Conservation (phyloP, 2,888 invertebrate genomes). For the Hirtodrosophila cameraria region DNA sequence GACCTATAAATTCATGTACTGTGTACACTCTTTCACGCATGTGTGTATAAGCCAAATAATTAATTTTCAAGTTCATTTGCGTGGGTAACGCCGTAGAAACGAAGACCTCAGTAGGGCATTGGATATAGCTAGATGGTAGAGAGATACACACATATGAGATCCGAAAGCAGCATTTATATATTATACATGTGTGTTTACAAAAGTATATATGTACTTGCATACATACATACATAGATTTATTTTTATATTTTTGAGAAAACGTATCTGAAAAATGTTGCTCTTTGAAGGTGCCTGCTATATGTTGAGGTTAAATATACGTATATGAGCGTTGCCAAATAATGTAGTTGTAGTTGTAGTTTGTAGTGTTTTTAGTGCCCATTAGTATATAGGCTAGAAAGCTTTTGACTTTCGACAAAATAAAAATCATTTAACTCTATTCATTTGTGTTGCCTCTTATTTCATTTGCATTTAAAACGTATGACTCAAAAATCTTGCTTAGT, state of each 20-base stretch:
- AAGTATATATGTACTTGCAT: slow-evolving; percentile 17
- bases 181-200: too few relatives aligned
- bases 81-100: slow-evolving; percentile 50
- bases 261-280: slow-evolving; percentile 58
- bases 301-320: slow-evolving; percentile 76
- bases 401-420: slow-evolving; percentile 37
- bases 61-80: slow-evolving; percentile 76
- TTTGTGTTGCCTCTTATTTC: slow-evolving; percentile 15
- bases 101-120: slow-evolving; percentile 56
- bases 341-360: slow-evolving; percentile 26
- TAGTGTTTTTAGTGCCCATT: slow-evolving; percentile 18
- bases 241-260: slow-evolving; percentile 76
- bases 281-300: slow-evolving; percentile 75
- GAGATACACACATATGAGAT: slow-evolving; percentile 28
- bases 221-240: slow-evolving; percentile 58
- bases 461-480: slow-evolving; percentile 39
- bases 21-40: slow-evolving; percentile 5
- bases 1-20: slow-evolving; percentile 13
- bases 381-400: slow-evolving; percentile 56
- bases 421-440: slow-evolving; percentile 50
- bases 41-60: slow-evolving; percentile 60
- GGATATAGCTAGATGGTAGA: slow-evolving; percentile 30
- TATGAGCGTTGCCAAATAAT: slow-evolving; percentile 33
- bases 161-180: slow-evolving; percentile 5
- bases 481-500: slow-evolving; percentile 52